Evolutionary conservation across 2,888 invertebrate species (phyloP), one percentile per base, ranked within the genome.

Genomic region (Patella ulyssiponensis): DNA sequence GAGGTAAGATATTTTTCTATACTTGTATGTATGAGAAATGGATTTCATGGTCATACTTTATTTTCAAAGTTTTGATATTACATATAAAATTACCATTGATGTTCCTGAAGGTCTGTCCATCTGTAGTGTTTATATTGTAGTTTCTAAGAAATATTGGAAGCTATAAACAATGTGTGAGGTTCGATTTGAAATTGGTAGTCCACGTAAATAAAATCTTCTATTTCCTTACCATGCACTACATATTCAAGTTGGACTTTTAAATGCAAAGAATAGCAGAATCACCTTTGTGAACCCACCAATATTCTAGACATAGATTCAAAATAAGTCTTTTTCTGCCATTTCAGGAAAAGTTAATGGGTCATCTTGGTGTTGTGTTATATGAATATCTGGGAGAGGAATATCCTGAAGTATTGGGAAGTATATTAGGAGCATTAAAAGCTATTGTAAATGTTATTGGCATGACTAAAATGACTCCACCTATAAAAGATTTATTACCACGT

Each of bases 381-480:
- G 99, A 99, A 92, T 99, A 99, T 91, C 93, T 99, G 86, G 99
- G 99, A 84, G 99, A 99, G 92, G 99, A 99, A 92, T 99, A 99
- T 91, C 99, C 99, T 0, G 99, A 99, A 93, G 99, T 99, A 14
- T 93, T 99, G 84, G 99, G 99, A 64, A 98, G 98, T 71, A 99
- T 99, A 90, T 94, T 99, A 74, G 99, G 99, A 1, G 99, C 99
- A 0, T 93, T 99, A n/a, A 99, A 99, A 92, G 97, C 97, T 0
- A 99, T 99, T 86, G 99, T 99, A 7, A 99, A 99, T 92, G 99
- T 99, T 7, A 99, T 99, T 89, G 99, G 99, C 86, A 99, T 99
- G 99, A 98, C 98, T 0, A 99, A 99, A 93, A 99, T 99, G 99
- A 99, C 98, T 3, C 99, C 99, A 7, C 99, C 99, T 2, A 99